These are phyloP conservation scores for Eulimnadia texana DNA, from an alignment of 1,140 invertebrate genomes.

Conservation along the genomic window DNA sequence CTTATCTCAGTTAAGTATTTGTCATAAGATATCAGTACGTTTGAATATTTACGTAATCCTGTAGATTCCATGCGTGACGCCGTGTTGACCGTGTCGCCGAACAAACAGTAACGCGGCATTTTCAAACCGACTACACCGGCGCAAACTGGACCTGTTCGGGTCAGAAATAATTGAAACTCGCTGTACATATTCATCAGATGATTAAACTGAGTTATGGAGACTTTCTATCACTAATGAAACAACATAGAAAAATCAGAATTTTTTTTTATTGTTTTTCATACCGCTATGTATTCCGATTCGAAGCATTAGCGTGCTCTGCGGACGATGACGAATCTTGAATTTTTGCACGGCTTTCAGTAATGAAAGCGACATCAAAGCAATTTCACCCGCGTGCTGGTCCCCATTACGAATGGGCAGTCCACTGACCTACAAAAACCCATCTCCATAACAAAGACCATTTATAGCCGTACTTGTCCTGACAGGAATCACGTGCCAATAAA, in stretches of 20 bases:
- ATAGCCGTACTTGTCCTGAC: background rate
- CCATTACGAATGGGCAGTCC: constrained; percentile 74
- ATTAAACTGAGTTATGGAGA: background rate
- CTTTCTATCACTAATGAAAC: background rate
- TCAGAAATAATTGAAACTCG: constrained; percentile 19
- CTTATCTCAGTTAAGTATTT: background rate
- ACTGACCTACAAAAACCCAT: constrained; percentile 36
- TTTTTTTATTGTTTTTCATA: too few relatives aligned
- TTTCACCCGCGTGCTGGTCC: constrained; percentile 73
- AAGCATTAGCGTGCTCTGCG: constrained; percentile 64
- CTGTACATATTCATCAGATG: background rate
- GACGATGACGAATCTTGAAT: constrained; percentile 75
- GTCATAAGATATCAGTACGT: too few relatives aligned
- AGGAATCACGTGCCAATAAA: too few relatives aligned
- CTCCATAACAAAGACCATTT: too few relatives aligned
- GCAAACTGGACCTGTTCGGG: constrained; percentile 63
- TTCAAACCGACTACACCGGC: constrained; percentile 77
- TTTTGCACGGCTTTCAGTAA: constrained; percentile 58
- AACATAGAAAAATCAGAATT: too few relatives aligned
- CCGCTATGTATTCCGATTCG: constrained; percentile 87
- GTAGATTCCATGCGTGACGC: constrained; percentile 88
- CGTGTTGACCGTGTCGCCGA: constrained; percentile 84
- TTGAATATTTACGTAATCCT: constrained; percentile 61
- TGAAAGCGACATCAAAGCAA: constrained; percentile 81
- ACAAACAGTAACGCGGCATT: constrained; percentile 81